These are phyloP conservation scores for Spodoptera litura DNA, from an alignment of 1,140 invertebrate species.

Conservation along the genomic window DNA sequence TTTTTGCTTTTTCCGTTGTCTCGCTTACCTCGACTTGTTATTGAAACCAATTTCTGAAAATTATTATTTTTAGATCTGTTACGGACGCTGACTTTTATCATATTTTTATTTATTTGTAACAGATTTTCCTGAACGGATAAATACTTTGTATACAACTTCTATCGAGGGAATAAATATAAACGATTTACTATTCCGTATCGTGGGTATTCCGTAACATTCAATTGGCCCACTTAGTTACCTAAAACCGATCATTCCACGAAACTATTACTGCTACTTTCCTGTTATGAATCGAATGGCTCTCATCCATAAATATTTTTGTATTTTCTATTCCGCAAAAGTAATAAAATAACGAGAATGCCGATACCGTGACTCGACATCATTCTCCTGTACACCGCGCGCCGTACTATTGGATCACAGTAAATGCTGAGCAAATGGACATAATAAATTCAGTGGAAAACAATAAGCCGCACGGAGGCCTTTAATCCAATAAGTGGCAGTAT, in stretches of 20 bases:
- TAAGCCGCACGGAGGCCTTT: background rate
- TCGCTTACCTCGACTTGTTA: constrained; percentile 16
- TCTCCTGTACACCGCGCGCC: background rate
- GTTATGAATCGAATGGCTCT: no score
- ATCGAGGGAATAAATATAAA: no score
- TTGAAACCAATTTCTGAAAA: constrained; percentile 6
- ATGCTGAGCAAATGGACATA: background rate
- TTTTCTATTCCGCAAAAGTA: background rate
- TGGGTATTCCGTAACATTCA: no score
- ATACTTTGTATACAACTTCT: background rate
- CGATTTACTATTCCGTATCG: no score
- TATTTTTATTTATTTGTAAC: background rate
- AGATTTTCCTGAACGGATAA: background rate
- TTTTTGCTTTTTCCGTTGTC: constrained; percentile 9
- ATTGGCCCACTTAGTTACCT: no score
- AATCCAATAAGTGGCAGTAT: background rate
- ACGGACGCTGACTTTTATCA: background rate
- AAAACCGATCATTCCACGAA: no score
- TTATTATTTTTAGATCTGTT: background rate
- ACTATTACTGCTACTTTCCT: no score
- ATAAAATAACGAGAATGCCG: background rate
- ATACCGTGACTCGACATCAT: background rate
- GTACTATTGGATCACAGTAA: background rate
- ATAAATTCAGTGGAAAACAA: constrained; percentile 8
- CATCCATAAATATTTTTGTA: no score